phyloP scores from a whole-genome alignment of 2,113 vertebrate genomes.

The Callocephalon fimbriatum region DNA sequence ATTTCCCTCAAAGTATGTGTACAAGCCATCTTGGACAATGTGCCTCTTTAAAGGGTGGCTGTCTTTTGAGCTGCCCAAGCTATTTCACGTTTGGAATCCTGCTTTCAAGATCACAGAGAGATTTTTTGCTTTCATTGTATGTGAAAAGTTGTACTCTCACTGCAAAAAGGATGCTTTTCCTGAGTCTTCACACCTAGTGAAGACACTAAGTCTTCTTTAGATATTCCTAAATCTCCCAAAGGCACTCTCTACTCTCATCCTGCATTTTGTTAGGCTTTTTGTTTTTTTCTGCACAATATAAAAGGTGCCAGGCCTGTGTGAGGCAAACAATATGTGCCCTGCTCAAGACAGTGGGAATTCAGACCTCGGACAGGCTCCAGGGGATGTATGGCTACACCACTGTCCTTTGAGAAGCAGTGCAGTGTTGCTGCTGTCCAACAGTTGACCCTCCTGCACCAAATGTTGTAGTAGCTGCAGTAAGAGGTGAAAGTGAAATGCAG shows the following conservation, averaged over 20 bases:
- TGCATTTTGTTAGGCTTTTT: background rate
- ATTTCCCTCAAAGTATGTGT: background rate
- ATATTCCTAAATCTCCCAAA: background rate
- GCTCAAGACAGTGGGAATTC: background rate
- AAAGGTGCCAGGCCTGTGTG: background rate
- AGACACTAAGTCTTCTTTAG: background rate
- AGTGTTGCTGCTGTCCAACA: background rate
- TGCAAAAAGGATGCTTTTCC: background rate
- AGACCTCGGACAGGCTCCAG: background rate
- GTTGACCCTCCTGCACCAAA: background rate
- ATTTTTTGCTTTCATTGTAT: background rate
- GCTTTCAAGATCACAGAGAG: background rate
- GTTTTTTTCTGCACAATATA: background rate
- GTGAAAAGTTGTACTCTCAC: background rate
- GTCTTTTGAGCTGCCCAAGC: background rate
- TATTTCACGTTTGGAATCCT: background rate
- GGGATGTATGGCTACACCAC: fast-evolving
- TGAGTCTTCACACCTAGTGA: background rate
- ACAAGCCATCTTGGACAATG: fast-evolving
- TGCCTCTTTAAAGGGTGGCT: background rate
- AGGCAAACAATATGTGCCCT: fast-evolving
- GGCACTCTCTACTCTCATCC: background rate
- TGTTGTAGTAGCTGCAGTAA: background rate
- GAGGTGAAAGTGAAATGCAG: background rate
- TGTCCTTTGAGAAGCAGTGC: background rate